phyloP scores from a whole-genome alignment of 2,113 vertebrate species.

The Mus spicilegus region DNA sequence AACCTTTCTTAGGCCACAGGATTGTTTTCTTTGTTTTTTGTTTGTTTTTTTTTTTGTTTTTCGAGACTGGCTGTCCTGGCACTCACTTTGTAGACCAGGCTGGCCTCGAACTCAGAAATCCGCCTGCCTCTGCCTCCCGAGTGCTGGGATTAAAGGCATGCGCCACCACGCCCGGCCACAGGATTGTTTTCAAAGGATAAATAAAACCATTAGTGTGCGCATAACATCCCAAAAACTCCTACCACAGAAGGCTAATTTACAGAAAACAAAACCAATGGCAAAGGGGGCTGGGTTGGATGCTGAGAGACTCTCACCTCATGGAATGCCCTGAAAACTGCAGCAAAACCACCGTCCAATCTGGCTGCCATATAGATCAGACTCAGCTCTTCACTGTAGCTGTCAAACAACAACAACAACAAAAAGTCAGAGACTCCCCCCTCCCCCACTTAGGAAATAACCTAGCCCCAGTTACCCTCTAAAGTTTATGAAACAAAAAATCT shows the following conservation, averaged over 20 bases:
- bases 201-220: background rate
- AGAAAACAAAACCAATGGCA: constrained; percentile 18
- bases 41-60: too few relatives aligned
- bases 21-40: constrained; percentile 3
- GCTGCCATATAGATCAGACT: constrained; percentile 91
- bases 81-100: too few relatives aligned
- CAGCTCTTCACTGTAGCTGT: constrained; percentile 89
- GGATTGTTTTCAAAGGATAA: constrained; percentile 9
- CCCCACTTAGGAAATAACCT: background rate
- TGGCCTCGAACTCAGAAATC: too few relatives aligned
- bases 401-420: constrained; percentile 4
- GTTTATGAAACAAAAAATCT: constrained; percentile 9
- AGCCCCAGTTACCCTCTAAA: background rate
- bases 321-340: constrained; percentile 90
- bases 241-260: constrained; percentile 34
- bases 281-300: background rate
- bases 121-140: too few relatives aligned
- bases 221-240: background rate
- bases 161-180: too few relatives aligned
- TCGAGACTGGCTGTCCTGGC: too few relatives aligned
- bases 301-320: constrained; percentile 88
- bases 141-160: too few relatives aligned
- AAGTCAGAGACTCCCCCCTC: background rate
- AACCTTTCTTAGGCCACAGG: constrained; percentile 34
- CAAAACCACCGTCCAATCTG: constrained; percentile 91